Conservation (phyloP, 2,888 invertebrate species). For the Pseudanteris insignis region DNA sequence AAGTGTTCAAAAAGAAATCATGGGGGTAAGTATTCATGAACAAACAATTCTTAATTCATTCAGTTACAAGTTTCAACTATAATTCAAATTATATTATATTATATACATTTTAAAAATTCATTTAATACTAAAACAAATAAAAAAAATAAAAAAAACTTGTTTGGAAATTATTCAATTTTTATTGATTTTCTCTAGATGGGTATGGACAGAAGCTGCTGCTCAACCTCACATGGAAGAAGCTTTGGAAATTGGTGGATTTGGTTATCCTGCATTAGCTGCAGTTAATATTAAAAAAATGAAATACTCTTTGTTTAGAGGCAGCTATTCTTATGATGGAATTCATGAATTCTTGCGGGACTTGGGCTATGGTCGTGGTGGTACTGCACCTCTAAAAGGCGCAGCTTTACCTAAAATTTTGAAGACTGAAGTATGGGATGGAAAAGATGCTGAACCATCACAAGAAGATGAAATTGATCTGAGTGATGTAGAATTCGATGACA, state of each 20-base stretch:
- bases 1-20: conserved; percentile 91
- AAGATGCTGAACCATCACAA: conserved; percentile 85
- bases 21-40: conserved; percentile 95
- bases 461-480: conserved; percentile 93
- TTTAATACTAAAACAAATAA: too few relatives aligned
- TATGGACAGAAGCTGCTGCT: conserved; percentile 93
- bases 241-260: conserved; percentile 95
- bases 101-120: too few relatives aligned
- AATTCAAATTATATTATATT: neutral
- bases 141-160: too few relatives aligned
- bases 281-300: conserved; percentile 97
- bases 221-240: conserved; percentile 87
- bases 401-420: conserved; percentile 77
- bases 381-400: conserved; percentile 85
- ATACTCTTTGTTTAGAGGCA: conserved; percentile 90
- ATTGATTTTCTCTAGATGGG: conserved; percentile 73
- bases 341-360: conserved; percentile 94
- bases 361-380: conserved; percentile 91
- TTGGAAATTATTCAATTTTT: conserved; percentile 12
- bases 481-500: conserved; percentile 85
- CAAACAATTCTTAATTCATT: too few relatives aligned
- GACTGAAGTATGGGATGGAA: conserved; percentile 90
- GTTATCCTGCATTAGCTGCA: conserved; percentile 98
- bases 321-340: conserved; percentile 94
- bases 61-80: too few relatives aligned